Evolutionary conservation across 2,797 vertebrate species (phyloP), one percentile per base, ranked within the genome.

Genomic region (Hippopotamyrus pictus): DNA sequence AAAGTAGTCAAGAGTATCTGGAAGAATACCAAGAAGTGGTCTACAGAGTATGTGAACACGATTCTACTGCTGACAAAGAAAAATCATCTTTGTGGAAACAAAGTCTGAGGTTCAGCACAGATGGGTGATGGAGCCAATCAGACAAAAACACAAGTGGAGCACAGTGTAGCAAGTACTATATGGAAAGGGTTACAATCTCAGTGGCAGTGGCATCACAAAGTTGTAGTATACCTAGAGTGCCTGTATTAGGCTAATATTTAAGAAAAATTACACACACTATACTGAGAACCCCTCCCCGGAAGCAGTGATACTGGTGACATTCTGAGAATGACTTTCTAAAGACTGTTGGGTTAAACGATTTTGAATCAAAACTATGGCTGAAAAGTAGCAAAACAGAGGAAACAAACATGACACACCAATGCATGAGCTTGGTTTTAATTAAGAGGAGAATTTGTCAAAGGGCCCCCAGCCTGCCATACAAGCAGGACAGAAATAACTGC

Each of bases 361-460:
- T 79, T 44, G 73, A 79, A 79, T 44, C 17, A 44, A n/a, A 79
- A 44, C 73, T 44, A 8, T n/a, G 73, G 33, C 17, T 6, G 73
- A n/a, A 79, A 79, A 79, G 7, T 1, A 44, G 73, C 85, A 33
- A 17, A 25, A 41, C 29, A 8, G 3, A 83, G 41, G 83, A 85
- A 76, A 44, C 22, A 29, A 33, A 44, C 11, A 62, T n/a, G 69
- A 84, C 29, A 57, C 51, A n/a, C 12, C 65, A 37, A 87, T 84
- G 50, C 62, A 33, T 41, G 50, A 83, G 48, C 88, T 82, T 88
- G 62, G 90, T 92, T 94, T 93, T 91, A 93, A 90, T 93, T 91
- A 92, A 94, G 92, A 92, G 90, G 91, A 91, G 85, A 62, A 90
- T 92, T 92, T 91, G 91, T 92, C 93, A 95, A 95, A 92, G 94